Percentiles rank a stretch among this genome's conserved stretches.
Conservation (phyloP, 2,113 vertebrate genomes). For the Ceyx cyanopectus region DNA sequence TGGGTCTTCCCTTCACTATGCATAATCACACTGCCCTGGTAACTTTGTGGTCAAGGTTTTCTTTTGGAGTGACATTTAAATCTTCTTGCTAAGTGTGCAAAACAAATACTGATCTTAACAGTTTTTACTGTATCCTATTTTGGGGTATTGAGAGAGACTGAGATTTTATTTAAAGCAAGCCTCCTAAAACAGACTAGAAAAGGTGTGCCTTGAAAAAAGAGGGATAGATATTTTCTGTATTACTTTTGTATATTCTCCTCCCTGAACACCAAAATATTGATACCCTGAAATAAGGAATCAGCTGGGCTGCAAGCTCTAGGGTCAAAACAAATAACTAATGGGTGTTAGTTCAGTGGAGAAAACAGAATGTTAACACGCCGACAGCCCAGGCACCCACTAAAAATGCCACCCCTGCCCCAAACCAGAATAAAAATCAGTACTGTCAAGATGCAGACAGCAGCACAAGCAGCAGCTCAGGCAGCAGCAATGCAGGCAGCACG, state of each 20-base stretch:
- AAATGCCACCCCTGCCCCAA: not conserved
- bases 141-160: not conserved
- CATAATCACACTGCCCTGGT: not conserved
- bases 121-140: not conserved
- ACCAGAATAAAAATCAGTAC: not conserved
- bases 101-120: not conserved
- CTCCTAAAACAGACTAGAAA: not conserved
- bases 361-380: rapidly evolving
- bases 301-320: rapidly evolving
- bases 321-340: not conserved
- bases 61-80: not conserved
- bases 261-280: not conserved
- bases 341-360: not conserved
- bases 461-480: not conserved
- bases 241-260: not conserved
- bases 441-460: not conserved
- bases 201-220: not conserved
- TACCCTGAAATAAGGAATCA: not conserved
- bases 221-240: not conserved
- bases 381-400: not conserved
- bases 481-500: not conserved
- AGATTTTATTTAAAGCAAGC: not conserved
- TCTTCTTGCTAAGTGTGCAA: not conserved
- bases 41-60: not conserved
- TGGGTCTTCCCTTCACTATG: not conserved